Evolutionary conservation across 2,888 invertebrate species (phyloP), one percentile per base, ranked within the genome.

Genomic region (Microctonus aethiopoides): DNA sequence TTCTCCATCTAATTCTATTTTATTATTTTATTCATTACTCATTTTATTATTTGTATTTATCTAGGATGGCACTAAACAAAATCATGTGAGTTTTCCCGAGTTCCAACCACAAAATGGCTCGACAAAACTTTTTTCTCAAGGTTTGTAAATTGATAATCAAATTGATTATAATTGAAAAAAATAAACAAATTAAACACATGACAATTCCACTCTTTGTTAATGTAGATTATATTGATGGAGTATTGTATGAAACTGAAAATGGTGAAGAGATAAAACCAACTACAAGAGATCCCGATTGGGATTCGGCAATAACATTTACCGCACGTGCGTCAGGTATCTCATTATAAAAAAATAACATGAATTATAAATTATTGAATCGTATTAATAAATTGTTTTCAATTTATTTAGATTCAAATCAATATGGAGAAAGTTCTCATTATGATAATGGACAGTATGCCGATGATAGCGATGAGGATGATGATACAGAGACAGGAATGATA

Each of bases 91-190:
- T 87, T 95, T 95, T 89, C 94, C 94, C 61, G 95, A 95, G 89
- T 94, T 95, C 87, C 94, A 94, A 88, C 94, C 95, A 88, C 94
- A 95, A 88, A 95, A 95, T 83, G 95, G 95, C 86, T 92, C 94
- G 83, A 93, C 94, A 72, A 95, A 95, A 89, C 93, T 94, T 87
- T 92, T 95, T 89, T 92, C 94, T 87, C 93, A 94, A 90, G 95
- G 95, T 95, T 32, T 67, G 20, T 22, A n/a, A 54, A 22, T 24
- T 52, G n/a, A n/a, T n/a, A 10, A n/a, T 24, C 11, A 11, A 41
- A 36, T 13, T 60, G 26, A 39, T 22, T n/a, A 16, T 2, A 32
- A 64, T 46, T 46, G 39, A n/a, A n/a, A n/a, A n/a, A n/a, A n/a
- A n/a, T n/a, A n/a, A n/a, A n/a, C n/a, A n/a, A 13, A n/a, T 13